Base-by-base conservation (phyloP, 64 coral and sea anemone genomes). In the Orbicella faveolata region DNA sequence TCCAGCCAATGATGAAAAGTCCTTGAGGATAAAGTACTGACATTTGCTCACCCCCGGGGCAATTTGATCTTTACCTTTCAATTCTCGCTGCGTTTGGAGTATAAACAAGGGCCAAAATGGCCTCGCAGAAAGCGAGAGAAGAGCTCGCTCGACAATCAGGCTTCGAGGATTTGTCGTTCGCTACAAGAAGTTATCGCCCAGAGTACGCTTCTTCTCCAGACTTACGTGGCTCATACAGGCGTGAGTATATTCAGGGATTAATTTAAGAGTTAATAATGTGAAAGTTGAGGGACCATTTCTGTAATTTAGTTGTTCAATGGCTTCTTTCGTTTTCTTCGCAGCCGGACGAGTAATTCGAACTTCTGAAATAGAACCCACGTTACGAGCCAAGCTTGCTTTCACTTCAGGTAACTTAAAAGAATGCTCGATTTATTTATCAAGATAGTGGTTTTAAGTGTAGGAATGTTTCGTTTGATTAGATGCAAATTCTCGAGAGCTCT, bases 111-210 rank as follows among this genome's bases (percentile, higher is more conserved):
- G 35, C 21, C 33, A 73, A 85, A 18, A 73, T 85, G 82, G 82
- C 82, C 52, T 72, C 82, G 36, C 82, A 85, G 65, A 85, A 73
- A 41, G 68, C 68, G 36, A 85, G 37, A 16, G 82, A 85, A 9
- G 82, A 85, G n/a, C 66, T 85, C 37, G 82, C 82, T 67, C 36
- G 65, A 9, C 21, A 85, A 36, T 85, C 92, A 52, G 95, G 95
- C 26, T 97, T 97, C 66, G 77, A 94, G 72, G 92, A 96, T 37
- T 64, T 96, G 39, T 96, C 95, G 37, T 96, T 96, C 63, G 92
- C 93, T 83, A 96, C 95, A 16, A 78, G 90, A 41, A 96, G 92
- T 57, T 96, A 96, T 85, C 92, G 95, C 25, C 95, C 95, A 10
- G 95, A 96, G 77, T 96, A 96, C 84, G 83, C 95, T 35, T 94